Percentiles rank a stretch among this genome's conserved stretches.
These are phyloP conservation scores for Dynastes hyllus DNA, from an alignment of 2,888 invertebrate species.

Conservation along the genomic window DNA sequence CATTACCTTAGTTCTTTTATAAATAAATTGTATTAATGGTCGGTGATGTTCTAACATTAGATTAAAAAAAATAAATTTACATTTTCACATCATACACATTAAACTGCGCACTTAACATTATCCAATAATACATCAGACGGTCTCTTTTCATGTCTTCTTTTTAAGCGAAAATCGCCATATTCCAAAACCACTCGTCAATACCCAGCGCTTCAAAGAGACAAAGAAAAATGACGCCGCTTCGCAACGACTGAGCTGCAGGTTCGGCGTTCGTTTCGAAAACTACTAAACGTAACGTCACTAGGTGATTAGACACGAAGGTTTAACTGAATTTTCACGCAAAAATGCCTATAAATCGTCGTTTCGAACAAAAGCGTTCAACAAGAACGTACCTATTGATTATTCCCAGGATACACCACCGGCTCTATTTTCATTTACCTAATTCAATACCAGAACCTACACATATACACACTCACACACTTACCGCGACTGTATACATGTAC, in stretches of 20 bases:
- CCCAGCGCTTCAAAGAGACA: slow-evolving; percentile 1
- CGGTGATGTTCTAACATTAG: too few species aligned
- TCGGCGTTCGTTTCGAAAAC: background rate
- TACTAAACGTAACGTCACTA: background rate
- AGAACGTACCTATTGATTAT: slow-evolving; percentile 50
- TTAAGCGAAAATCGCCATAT: too few species aligned
- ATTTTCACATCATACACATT: too few species aligned
- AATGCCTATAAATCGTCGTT: slow-evolving; percentile 15
- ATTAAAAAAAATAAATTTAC: too few species aligned
- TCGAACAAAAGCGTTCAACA: slow-evolving; percentile 45
- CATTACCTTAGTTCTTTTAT: too few species aligned
- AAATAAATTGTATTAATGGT: too few species aligned
- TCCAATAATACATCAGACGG: background rate
- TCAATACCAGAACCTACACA: slow-evolving; percentile 27
- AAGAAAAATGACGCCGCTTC: slow-evolving; percentile 5
- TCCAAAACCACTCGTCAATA: background rate
- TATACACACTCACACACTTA: background rate
- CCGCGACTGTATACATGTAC: background rate
- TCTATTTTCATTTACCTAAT: slow-evolving; percentile 43
- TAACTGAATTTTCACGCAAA: slow-evolving; percentile 28
- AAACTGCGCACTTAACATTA: too few species aligned
- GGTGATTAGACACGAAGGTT: background rate
- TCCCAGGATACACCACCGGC: slow-evolving; percentile 46
- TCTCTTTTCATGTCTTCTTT: too few species aligned
- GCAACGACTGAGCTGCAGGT: background rate